Percentiles rank a stretch among this genome's conserved stretches.
phyloP scores from a whole-genome alignment of 2,113 vertebrate genomes.

The Sprattus sprattus region DNA sequence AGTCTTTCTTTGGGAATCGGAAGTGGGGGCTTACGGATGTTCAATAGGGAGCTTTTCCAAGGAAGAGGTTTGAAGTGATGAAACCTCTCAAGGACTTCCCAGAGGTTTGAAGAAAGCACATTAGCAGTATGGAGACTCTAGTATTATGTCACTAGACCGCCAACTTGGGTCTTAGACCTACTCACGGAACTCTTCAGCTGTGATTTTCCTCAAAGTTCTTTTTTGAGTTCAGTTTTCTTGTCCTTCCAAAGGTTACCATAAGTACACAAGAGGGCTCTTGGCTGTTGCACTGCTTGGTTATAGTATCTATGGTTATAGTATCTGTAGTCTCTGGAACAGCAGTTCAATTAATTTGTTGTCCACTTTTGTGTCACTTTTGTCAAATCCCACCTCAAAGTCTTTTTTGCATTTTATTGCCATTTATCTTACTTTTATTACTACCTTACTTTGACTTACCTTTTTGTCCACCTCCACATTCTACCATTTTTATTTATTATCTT shows the following conservation, averaged over 20 bases:
- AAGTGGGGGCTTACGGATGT: slow-evolving; percentile 36
- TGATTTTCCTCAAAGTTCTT: background rate
- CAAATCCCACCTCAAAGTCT: background rate
- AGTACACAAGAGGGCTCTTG: background rate
- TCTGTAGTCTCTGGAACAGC: background rate
- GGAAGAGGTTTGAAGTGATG: slow-evolving; percentile 40
- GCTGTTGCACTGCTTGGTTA: background rate
- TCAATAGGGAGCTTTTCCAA: slow-evolving; percentile 36
- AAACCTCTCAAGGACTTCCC: slow-evolving; percentile 34
- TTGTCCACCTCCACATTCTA: too few species aligned
- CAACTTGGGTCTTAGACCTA: too few species aligned
- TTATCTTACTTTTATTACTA: background rate
- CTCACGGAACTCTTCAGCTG: too few species aligned
- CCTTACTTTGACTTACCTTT: background rate
- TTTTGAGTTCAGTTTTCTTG: background rate
- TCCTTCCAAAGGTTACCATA: too few species aligned
- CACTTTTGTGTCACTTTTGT: background rate
- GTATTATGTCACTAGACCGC: too few species aligned
- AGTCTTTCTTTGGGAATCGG: slow-evolving; percentile 30
- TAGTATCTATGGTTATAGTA: too few species aligned
- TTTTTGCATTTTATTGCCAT: background rate
- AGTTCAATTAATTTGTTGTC: background rate
- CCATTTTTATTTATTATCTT: too few species aligned
- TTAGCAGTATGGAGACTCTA: too few species aligned
- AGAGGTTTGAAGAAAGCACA: background rate